Evolutionary conservation across 2,113 vertebrate genomes (phyloP), one percentile per base, ranked within the genome.

Genomic region (Daphoenositta chrysoptera): DNA sequence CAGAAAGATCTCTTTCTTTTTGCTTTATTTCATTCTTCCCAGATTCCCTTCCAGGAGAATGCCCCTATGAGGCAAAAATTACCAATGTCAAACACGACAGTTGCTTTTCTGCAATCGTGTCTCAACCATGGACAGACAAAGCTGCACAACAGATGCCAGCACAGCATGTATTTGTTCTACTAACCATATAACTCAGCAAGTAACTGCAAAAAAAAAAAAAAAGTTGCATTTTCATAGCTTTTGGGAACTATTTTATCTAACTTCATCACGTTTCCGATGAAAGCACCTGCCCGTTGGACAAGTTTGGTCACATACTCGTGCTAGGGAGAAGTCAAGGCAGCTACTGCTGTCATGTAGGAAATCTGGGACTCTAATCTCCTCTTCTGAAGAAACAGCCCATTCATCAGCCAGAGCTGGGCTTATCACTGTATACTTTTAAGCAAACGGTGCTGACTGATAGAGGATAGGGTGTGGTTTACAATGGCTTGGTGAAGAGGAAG

Each of bases 1-100:
- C 93, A 95, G 70, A 93, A 94, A 94, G 83, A 96, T 73, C n/a
- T 90, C 69, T 90, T 83, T 89, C 70, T 93, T 96, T 95, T 95
- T 94, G 84, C 78, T 96, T 94, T 94, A 72, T 78, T 95, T 96
- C 89, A 90, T 78, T 96, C 92, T 58, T 93, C 73, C 83, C 69
- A 82, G 68, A 96, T 83, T 96, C 85, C 87, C 82, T 88, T 95
- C 51, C 77, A 95, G 87, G 56, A 56, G 33, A 93, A 96, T 75
- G 64, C 44, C 24, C 80, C 39, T 88, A 76, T 16, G 40, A 91
- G 84, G 75, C 68, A 96, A 96, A 95, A 10, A 2, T 42, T 68
- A 39, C 18, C 0, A 0, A 42, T 7, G 13, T 76, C 11, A 3
- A 45, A 58, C 12, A 66, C 86, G 47, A 58, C 60, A 58, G 16